phyloP scores from a whole-genome alignment of 2,797 vertebrate genomes.

The Falco rusticolus region DNA sequence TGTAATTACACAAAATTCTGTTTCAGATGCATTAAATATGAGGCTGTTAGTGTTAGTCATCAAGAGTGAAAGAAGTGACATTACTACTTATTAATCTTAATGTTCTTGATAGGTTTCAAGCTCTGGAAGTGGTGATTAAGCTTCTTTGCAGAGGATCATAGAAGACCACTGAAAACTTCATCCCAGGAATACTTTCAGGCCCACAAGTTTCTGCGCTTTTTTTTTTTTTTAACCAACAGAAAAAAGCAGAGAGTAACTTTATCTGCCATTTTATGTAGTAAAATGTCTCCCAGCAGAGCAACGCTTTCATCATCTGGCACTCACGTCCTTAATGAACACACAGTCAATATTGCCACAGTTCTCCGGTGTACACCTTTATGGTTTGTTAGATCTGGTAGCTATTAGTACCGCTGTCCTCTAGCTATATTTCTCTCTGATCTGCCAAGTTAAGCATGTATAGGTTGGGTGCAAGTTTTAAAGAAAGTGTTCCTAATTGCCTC shows the following conservation, averaged over 20 bases:
- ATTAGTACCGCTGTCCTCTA: slow-evolving; percentile 48
- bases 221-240: not conserved
- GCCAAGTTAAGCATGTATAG: slow-evolving; percentile 48
- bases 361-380: slow-evolving; percentile 39
- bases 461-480: slow-evolving; percentile 46
- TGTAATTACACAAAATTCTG: slow-evolving; percentile 47
- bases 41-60: slow-evolving; percentile 59
- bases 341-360: slow-evolving; percentile 63
- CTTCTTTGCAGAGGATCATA: slow-evolving; percentile 26
- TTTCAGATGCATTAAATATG: slow-evolving; percentile 52
- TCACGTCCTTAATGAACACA: slow-evolving; percentile 59
- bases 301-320: slow-evolving; percentile 34
- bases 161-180: not conserved
- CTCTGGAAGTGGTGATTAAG: slow-evolving; percentile 18
- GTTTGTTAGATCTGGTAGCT: slow-evolving; percentile 64
- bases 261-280: slow-evolving; percentile 36
- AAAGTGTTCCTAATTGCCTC: slow-evolving; percentile 65
- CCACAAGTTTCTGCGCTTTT: not conserved
- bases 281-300: slow-evolving; percentile 42
- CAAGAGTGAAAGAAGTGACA: slow-evolving; percentile 49
- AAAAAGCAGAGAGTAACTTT: slow-evolving; percentile 12
- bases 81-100: slow-evolving; percentile 63
- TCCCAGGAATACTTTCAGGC: not conserved
- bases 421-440: slow-evolving; percentile 62
- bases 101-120: slow-evolving; percentile 36